Conservation (phyloP, 2,888 invertebrate genomes). For the Polydesmus complanatus region DNA sequence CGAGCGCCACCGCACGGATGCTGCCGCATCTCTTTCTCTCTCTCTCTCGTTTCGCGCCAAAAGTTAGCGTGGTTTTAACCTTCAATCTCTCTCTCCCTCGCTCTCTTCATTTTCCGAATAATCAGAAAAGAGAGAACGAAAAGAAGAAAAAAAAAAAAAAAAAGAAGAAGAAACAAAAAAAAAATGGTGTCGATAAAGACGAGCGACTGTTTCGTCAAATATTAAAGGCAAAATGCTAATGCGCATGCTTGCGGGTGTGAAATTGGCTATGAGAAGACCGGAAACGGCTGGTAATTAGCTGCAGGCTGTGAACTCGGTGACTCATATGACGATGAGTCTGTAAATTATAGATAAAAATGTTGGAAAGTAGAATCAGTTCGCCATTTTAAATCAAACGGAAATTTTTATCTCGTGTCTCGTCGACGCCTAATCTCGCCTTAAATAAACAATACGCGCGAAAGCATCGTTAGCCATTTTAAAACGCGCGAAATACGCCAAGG, state of each 20-base stretch:
- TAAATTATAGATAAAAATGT: too few relatives aligned
- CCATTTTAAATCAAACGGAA: not conserved
- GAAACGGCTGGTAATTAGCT: not conserved
- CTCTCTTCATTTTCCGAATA: not conserved
- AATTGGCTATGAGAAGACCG: not conserved
- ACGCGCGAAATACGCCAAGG: too few relatives aligned
- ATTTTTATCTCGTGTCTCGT: not conserved
- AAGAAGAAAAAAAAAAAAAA: too few relatives aligned
- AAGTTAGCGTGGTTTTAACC: not conserved
- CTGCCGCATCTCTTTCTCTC: not conserved
- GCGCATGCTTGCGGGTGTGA: too few relatives aligned
- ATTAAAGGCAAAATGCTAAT: too few relatives aligned
- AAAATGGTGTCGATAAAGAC: not conserved
- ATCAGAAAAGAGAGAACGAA: too few relatives aligned
- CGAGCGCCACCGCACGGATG: not conserved
- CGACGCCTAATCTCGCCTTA: too few relatives aligned
- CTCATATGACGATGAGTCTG: too few relatives aligned
- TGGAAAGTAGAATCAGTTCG: too few relatives aligned
- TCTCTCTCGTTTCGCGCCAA: not conserved
- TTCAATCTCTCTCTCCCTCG: not conserved
- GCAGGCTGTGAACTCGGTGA: not conserved
- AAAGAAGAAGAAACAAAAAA: too few relatives aligned
- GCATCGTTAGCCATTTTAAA: too few relatives aligned
- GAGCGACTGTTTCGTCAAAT: not conserved
- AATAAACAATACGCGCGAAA: too few relatives aligned